These are phyloP conservation scores for Apolygus lucorum DNA, from an alignment of 1,140 invertebrate genomes.

Conservation along the genomic window DNA sequence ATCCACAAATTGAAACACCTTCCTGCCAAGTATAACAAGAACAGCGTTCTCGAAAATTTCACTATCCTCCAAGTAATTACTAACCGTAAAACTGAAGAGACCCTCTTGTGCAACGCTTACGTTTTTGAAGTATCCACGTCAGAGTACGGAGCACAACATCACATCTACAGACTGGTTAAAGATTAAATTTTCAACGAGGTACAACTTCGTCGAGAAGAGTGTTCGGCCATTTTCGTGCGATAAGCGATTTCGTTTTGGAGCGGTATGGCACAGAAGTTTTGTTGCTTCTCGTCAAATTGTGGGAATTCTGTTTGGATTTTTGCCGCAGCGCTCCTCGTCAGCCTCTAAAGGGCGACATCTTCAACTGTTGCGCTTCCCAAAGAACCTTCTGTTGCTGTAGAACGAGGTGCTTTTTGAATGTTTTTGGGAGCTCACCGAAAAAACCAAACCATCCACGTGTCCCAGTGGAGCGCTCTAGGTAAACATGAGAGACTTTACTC, in stretches of 20 bases:
- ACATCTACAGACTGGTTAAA: conserved; percentile 95
- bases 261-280: no score
- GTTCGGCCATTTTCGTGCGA: not conserved
- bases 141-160: conserved; percentile 95
- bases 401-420: no score
- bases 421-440: no score
- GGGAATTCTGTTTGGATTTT: no score
- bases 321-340: no score
- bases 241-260: not conserved
- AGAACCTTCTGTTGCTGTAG: no score
- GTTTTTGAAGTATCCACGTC: conserved; percentile 98
- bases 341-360: no score
- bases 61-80: conserved; percentile 98
- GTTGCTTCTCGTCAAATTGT: no score
- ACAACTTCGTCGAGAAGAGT: not conserved
- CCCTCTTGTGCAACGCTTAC: conserved; percentile 94
- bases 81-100: conserved; percentile 96
- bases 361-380: no score
- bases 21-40: conserved; percentile 99
- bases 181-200: conserved; percentile 15
- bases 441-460: no score
- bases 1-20: conserved; percentile 97
- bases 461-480: no score
- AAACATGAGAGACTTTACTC: no score
- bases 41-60: conserved; percentile 98